A percentile compares a stretch with the other conserved stretches of the same genome.
phyloP scores from a whole-genome alignment of 2,797 vertebrate genomes.

The Rhinogobio ventralis region DNA sequence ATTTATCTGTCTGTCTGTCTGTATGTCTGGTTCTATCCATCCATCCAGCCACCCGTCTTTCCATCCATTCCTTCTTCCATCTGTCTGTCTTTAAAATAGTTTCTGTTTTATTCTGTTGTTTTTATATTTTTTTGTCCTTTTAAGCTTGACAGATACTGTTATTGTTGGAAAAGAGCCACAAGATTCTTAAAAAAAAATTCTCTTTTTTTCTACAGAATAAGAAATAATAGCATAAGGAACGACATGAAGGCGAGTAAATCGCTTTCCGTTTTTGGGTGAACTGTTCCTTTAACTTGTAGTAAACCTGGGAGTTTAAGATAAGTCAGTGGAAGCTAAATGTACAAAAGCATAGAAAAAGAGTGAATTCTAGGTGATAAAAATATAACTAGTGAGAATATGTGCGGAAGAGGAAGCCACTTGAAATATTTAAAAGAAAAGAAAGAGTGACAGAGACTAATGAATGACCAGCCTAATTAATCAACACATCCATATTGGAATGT shows the following conservation, averaged over 20 bases:
- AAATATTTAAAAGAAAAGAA: conserved; percentile 41
- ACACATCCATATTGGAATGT: not conserved
- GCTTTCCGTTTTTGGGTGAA: not conserved
- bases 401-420: conserved; percentile 28
- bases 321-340: not conserved
- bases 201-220: not conserved
- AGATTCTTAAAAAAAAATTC: not conserved
- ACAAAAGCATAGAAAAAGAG: conserved; percentile 2
- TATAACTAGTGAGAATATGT: conserved; percentile 37
- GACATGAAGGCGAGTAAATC: not conserved
- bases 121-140: not conserved
- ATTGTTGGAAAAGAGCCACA: not conserved
- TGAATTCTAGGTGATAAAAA: conserved; percentile 4
- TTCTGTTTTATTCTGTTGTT: no score
- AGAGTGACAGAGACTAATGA: conserved; percentile 39
- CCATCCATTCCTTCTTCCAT: not conserved
- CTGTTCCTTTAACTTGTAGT: no score
- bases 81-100: no score
- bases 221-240: not conserved
- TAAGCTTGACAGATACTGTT: not conserved
- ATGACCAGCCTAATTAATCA: conserved; percentile 51
- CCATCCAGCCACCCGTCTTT: fast-evolving
- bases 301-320: no score
- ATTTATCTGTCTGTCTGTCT: no score
- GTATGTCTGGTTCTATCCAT: no score